These are phyloP conservation scores for Apaloderma vittatum DNA, from an alignment of 2,113 vertebrate species.

Conservation along the genomic window DNA sequence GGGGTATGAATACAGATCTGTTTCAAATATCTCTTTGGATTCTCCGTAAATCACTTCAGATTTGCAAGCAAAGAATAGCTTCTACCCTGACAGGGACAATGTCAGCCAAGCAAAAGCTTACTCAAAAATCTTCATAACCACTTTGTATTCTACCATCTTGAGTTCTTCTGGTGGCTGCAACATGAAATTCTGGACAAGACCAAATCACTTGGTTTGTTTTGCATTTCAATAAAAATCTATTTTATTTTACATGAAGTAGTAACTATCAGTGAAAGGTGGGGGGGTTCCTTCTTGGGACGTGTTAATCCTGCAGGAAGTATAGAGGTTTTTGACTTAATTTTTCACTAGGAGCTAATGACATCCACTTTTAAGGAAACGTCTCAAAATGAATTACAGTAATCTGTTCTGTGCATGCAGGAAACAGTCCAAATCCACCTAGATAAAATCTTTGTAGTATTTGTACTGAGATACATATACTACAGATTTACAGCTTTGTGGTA, in stretches of 20 bases:
- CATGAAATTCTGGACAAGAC: background rate
- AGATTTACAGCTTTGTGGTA: background rate
- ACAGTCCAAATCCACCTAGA: background rate
- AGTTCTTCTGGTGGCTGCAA: background rate
- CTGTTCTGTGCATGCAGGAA: background rate
- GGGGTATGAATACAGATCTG: background rate
- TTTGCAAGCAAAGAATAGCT: background rate
- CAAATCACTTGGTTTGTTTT: background rate
- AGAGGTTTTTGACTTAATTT: background rate
- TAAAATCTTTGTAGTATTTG: background rate
- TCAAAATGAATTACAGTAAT: background rate
- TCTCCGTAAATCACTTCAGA: background rate
- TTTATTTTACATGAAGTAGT: background rate
- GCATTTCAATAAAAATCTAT: background rate
- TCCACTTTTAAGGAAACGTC: background rate
- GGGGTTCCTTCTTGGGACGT: background rate
- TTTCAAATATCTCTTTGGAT: background rate
- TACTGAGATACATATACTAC: background rate
- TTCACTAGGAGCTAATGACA: background rate
- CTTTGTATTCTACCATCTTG: background rate
- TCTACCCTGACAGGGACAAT: rapidly evolving
- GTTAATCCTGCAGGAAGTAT: background rate
- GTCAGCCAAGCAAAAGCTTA: background rate
- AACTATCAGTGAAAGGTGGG: background rate
- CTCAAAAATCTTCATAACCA: background rate